Evolutionary conservation across 2,113 vertebrate genomes (phyloP), one percentile per base, ranked within the genome.

Genomic region (Leucosticte australis): DNA sequence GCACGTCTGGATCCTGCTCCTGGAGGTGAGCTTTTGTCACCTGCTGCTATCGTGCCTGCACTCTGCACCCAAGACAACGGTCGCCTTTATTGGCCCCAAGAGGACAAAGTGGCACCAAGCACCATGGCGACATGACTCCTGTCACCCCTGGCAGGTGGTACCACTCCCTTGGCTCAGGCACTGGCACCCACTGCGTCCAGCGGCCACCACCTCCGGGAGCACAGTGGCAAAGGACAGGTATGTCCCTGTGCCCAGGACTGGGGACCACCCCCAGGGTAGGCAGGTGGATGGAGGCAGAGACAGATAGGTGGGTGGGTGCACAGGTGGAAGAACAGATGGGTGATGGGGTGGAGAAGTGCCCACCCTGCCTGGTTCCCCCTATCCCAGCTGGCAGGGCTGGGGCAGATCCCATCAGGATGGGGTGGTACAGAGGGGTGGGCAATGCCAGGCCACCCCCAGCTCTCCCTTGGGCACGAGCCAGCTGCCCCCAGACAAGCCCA

Each of bases 11-110:
- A n/a, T 81, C 47, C 80, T 83, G 71, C 27, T 21, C n/a, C 80
- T 9, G 2, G 17, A 22, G 14, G 18, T 16, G 67, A 67, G 44
- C 27, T 83, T 57, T 42, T n/a, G 26, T 65, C 13, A 33, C 6
- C 10, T 2, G 1, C 44, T 0, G 15, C 47, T 33, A 50, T 77
- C 1, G 0, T 26, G 11, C 0, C 57, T 6, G 75, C 24, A 28
- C 83, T 37, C 73, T 15, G 31, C 57, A 71, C 92, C 70, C 50
- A 1, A 49, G 96, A 78, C 82, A 96, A 87, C 2, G 49, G 37
- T 70, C 20, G 0, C 67, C 88, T 95, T 96, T 94, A 95, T 95
- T 71, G 78, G 68, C 87, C 41, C 80, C 75, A 50, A 22, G 78
- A 87, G 81, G 93, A 86, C 69, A 71, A 75, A 94, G 46, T 71